Conservation (phyloP, 2,797 vertebrate species). For the Eleutherodactylus coqui region DNA sequence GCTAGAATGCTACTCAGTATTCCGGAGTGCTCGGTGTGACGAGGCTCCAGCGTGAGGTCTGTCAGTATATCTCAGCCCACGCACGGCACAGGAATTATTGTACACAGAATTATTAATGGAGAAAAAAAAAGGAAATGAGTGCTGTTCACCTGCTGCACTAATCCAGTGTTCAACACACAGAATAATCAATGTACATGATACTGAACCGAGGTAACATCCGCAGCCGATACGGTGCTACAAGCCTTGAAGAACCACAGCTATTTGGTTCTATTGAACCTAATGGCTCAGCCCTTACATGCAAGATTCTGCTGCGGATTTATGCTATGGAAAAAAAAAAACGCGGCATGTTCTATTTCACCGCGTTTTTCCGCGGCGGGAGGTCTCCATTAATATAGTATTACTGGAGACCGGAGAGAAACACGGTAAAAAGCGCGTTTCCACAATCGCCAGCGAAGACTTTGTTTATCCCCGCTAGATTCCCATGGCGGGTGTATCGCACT, state of each 20-base stretch:
- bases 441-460: no score
- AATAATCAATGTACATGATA: not conserved
- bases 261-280: no score
- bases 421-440: no score
- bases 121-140: not conserved
- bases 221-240: not conserved
- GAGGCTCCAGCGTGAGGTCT: constrained; percentile 21
- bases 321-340: no score
- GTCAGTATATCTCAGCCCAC: constrained; percentile 43
- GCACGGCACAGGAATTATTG: constrained; percentile 29
- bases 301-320: no score
- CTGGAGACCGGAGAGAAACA: no score
- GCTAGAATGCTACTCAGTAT: constrained; percentile 1
- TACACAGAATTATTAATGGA: constrained; percentile 34
- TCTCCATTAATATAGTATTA: no score
- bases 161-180: constrained; percentile 29
- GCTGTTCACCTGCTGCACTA: constrained; percentile 34
- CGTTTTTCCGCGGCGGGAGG: no score
- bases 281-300: no score
- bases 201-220: not conserved
- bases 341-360: no score
- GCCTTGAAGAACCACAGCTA: not conserved
- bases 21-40: not conserved
- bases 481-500: no score
- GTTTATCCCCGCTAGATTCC: no score